Evolutionary conservation across 2,113 vertebrate genomes (phyloP).

Genomic region (Heteronetta atricapilla): DNA sequence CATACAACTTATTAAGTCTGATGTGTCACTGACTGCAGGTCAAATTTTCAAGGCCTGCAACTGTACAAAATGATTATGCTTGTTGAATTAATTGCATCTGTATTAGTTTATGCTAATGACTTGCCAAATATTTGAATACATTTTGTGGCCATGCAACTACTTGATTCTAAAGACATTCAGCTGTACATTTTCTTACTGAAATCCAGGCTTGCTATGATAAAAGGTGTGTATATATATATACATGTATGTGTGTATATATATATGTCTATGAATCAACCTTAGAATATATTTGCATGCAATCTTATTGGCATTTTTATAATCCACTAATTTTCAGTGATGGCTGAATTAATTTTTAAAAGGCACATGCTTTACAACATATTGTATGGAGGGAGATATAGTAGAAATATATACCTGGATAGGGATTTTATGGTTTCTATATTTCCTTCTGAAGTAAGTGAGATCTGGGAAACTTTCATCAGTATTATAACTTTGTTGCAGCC

Average conservation of each 20-base stretch:
- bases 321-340: neutral
- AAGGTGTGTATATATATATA: neutral
- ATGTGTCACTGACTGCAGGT: neutral
- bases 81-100: neutral
- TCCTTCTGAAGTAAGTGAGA: neutral
- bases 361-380: neutral
- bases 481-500: neutral
- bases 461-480: neutral
- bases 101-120: neutral
- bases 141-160: neutral
- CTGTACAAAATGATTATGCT: neutral
- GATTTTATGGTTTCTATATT: neutral
- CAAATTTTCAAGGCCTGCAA: neutral
- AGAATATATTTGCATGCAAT: neutral
- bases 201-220: neutral
- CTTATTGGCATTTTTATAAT: neutral
- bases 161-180: neutral
- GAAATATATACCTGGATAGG: neutral
- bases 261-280: accelerated
- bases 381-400: neutral
- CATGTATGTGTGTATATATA: accelerated
- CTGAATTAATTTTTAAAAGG: neutral
- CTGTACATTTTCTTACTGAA: neutral
- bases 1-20: neutral
- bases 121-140: neutral